Conservation (phyloP, 2,888 invertebrate species). For the Mythimna ferrago region DNA sequence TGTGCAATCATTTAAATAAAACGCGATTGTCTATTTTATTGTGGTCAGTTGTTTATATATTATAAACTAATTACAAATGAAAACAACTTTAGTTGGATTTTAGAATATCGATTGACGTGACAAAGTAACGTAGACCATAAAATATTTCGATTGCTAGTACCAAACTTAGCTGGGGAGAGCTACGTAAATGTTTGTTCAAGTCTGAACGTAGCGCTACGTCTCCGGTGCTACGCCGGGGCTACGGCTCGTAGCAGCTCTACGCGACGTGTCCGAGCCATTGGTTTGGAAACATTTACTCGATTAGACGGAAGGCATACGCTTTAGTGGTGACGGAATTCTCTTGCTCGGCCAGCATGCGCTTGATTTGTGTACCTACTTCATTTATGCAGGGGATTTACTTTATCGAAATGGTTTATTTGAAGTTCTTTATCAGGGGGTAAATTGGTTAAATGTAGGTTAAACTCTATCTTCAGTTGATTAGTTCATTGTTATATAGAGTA, state of each 20-base stretch:
- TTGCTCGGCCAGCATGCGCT: constrained; percentile 72
- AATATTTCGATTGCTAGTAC: constrained; percentile 66
- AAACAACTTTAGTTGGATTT: not conserved
- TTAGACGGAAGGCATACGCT: constrained; percentile 87
- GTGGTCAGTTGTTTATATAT: not conserved
- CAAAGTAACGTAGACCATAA: constrained; percentile 59
- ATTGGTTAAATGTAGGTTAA: constrained; percentile 33
- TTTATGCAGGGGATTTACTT: constrained; percentile 60
- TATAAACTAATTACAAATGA: not conserved
- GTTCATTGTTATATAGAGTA: not conserved
- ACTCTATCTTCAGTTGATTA: constrained; percentile 21
- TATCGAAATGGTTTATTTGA: constrained; percentile 56
- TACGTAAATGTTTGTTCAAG: constrained; percentile 80
- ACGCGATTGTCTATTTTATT: constrained; percentile 27
- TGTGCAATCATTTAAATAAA: constrained; percentile 69
- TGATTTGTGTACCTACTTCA: constrained; percentile 72
- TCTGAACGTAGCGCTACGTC: constrained; percentile 70
- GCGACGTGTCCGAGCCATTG: constrained; percentile 83
- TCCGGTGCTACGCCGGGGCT: constrained; percentile 66
- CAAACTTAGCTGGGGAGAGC: constrained; percentile 69
- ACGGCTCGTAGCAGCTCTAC: constrained; percentile 79
- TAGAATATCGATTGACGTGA: constrained; percentile 23
- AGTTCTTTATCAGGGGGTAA: constrained; percentile 49
- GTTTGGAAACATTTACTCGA: constrained; percentile 86
- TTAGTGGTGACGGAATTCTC: constrained; percentile 81